Evolutionary conservation across 2,113 vertebrate species (phyloP).

Genomic region (Willisornis vidua): DNA sequence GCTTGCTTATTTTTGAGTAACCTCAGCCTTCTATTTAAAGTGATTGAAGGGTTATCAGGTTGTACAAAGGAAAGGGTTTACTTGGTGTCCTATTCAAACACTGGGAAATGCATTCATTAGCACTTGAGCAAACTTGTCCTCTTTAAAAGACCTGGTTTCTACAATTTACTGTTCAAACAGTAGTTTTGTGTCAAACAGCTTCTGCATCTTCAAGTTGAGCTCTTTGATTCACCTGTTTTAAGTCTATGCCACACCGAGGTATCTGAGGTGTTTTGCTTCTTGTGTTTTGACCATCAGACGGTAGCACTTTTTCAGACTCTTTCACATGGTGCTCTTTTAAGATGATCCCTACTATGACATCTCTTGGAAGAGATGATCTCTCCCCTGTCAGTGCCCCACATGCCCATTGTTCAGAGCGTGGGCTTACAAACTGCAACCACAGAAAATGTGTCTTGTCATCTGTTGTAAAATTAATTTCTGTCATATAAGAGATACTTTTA

Average conservation of each 20-base stretch:
- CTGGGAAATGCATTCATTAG: neutral
- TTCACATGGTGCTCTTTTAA: neutral
- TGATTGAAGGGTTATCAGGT: neutral
- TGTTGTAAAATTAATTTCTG: neutral
- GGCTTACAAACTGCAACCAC: neutral
- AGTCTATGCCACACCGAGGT: neutral
- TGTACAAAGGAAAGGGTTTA: neutral
- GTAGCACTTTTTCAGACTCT: neutral
- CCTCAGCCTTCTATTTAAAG: neutral
- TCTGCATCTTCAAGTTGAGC: neutral
- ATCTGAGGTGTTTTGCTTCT: neutral
- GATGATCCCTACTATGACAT: neutral
- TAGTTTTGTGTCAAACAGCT: neutral
- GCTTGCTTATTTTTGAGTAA: neutral
- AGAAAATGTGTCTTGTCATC: neutral
- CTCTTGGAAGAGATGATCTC: neutral
- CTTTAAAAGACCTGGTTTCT: neutral
- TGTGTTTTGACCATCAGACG: neutral
- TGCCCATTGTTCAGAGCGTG: neutral
- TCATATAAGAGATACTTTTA: neutral
- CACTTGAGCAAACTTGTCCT: neutral
- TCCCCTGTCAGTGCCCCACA: neutral
- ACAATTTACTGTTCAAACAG: neutral
- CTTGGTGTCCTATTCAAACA: conserved; percentile 14
- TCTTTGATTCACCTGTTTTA: neutral